phyloP scores from a whole-genome alignment of 2,888 invertebrate species.

The Hartigia nigra region DNA sequence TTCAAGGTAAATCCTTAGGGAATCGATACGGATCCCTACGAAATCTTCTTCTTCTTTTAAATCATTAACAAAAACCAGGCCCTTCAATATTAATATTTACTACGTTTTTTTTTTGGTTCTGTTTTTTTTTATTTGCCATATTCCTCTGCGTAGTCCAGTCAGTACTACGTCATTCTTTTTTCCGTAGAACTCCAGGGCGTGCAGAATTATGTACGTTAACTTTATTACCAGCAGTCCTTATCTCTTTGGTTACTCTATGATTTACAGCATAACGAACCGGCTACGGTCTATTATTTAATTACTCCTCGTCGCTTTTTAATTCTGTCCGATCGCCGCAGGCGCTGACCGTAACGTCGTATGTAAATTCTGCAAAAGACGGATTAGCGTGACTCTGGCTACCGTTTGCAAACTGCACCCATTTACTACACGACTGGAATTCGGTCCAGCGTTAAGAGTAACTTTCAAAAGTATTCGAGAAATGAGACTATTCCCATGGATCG shows the following conservation, averaged over 20 bases:
- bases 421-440: neutral
- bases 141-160: neutral
- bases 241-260: conserved; percentile 11
- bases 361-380: neutral
- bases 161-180: neutral
- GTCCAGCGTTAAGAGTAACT: neutral
- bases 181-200: neutral
- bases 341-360: conserved; percentile 2
- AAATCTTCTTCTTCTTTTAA: neutral
- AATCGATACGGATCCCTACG: neutral
- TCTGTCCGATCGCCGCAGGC: conserved; percentile 1
- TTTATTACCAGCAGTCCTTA: conserved; percentile 12
- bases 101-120: neutral
- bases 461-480: neutral
- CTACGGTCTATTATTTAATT: conserved; percentile 13
- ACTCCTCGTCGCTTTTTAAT: conserved; percentile 5
- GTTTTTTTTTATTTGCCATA: neutral
- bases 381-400: neutral
- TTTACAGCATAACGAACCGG: conserved; percentile 4
- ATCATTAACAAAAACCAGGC: no score
- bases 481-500: neutral
- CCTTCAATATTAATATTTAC: neutral
- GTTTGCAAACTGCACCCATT: neutral
- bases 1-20: neutral
- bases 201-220: neutral